A percentile compares a stretch with the other conserved stretches of the same genome.
Evolutionary conservation across 2,888 invertebrate genomes (phyloP).

Genomic region (Chymomyza procnemis): DNA sequence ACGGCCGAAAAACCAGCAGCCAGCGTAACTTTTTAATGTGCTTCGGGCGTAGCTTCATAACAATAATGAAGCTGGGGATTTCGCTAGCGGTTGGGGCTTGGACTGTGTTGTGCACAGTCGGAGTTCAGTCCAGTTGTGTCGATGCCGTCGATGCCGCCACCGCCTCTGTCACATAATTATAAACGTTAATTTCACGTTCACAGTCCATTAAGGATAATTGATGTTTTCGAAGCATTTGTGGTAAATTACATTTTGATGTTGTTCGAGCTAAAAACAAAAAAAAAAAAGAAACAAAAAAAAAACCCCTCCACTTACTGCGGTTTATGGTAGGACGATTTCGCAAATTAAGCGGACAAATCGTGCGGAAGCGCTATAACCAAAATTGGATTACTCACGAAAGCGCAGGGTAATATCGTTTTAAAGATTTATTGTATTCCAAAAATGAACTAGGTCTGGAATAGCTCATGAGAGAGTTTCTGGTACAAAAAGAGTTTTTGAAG

Average conservation of each 20-base stretch:
- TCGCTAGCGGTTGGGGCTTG: neutral
- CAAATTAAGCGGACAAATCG: neutral
- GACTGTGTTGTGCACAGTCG: neutral
- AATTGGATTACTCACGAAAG: neutral
- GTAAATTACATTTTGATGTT: slow-evolving; percentile 72
- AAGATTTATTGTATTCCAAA: neutral
- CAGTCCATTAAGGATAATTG: slow-evolving; percentile 74
- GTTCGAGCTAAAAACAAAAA: neutral
- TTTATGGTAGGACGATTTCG: neutral
- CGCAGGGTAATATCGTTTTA: neutral
- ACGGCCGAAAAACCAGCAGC: neutral
- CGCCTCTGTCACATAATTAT: slow-evolving; percentile 67
- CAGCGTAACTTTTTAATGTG: slow-evolving; percentile 7
- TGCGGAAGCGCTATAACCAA: neutral
- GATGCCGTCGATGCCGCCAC: slow-evolving; percentile 19
- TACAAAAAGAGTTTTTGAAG: too few species aligned
- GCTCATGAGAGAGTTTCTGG: too few species aligned
- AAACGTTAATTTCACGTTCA: slow-evolving; percentile 71
- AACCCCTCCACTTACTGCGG: neutral
- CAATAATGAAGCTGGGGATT: slow-evolving; percentile 29
- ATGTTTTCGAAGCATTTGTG: slow-evolving; percentile 70
- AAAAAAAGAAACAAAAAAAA: too few species aligned
- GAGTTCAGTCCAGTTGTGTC: slow-evolving; percentile 23
- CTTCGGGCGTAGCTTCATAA: slow-evolving; percentile 12
- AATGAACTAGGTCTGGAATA: too few species aligned